phyloP scores from a whole-genome alignment of 2,797 vertebrate genomes.

The Malacoctenus gilli region DNA sequence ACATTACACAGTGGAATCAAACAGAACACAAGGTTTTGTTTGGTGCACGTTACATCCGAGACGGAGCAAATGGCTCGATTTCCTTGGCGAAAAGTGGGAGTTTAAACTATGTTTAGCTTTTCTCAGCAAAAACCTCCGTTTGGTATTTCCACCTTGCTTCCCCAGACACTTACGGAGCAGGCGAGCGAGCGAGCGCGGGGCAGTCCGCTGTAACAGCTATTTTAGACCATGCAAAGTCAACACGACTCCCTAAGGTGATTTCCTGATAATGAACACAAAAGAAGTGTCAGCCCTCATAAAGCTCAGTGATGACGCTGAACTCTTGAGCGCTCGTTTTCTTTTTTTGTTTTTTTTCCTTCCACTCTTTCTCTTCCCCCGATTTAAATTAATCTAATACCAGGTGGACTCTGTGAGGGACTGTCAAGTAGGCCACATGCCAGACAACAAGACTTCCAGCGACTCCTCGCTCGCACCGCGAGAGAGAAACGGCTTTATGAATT shows the following conservation, averaged over 20 bases:
- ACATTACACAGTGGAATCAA: conserved; percentile 19
- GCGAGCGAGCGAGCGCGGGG: conserved; percentile 55
- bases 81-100: conserved; percentile 47
- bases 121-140: conserved; percentile 54
- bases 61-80: conserved; percentile 45
- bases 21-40: conserved; percentile 26
- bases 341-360: conserved; percentile 43
- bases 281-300: conserved; percentile 81
- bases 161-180: conserved; percentile 54
- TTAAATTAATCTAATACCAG: conserved; percentile 82
- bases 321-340: conserved; percentile 59
- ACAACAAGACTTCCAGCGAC: conserved; percentile 53
- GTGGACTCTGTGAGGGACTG: conserved; percentile 69
- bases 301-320: conserved; percentile 77
- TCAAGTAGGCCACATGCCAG: conserved; percentile 74
- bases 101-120: conserved; percentile 59
- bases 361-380: conserved; percentile 52
- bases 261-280: conserved; percentile 85
- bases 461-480: conserved; percentile 49
- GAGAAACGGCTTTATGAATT: conserved; percentile 17
- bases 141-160: conserved; percentile 67
- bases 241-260: conserved; percentile 80
- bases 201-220: conserved; percentile 76
- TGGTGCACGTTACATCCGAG: conserved; percentile 16
- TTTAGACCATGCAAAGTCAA: conserved; percentile 81